Evolutionary conservation across 1,140 invertebrate species (phyloP), one percentile per base, ranked within the genome.

Genomic region (Nephila pilipes): DNA sequence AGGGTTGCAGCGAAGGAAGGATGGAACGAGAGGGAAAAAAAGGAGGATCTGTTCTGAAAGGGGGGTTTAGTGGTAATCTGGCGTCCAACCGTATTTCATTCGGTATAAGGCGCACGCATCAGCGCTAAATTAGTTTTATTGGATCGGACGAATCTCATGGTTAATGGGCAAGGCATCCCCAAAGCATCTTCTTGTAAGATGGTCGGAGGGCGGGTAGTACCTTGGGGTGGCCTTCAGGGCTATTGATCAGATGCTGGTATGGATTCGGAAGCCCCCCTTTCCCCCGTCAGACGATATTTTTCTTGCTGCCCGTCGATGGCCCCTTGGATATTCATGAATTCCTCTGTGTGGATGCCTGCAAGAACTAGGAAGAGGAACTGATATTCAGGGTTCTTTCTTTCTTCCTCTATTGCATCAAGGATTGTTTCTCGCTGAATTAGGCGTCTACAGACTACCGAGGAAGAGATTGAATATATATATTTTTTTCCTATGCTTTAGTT

Each of bases 81-180:
- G 55, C 57, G 60, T 29, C n/a, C 58, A 63, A 18, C 81, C 80
- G 90, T 93, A 87, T 93, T 93, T 87, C 85, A 93, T 87, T 93
- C 58, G 25, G 83, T 93, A 93, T 93, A 87, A 87, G 85, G 54
- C 85, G 75, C 92, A 93, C 92, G 92, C 79, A 87, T 93, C 91
- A 87, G 25, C 91, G 65, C 91, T 93, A 87, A 93, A 93, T 93
- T 88, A 93, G 92, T 88, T 81, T 93, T 93, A 93, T 93, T 93
- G 79, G 87, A 93, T 93, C 75, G 55, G 79, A n/a, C 63, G 69
- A 93, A 88, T 93, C 92, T 85, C 79, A 83, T 88, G 92, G 92
- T 93, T 93, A 88, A 93, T 93, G 87, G 92, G 58, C 85, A 93
- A 54, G 63, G 12, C 60, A 32, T 65, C 36, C 54, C 87, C 55